Evolutionary conservation across 1,140 invertebrate species (phyloP), one percentile per base, ranked within the genome.

Genomic region (Nasonia longicornis): DNA sequence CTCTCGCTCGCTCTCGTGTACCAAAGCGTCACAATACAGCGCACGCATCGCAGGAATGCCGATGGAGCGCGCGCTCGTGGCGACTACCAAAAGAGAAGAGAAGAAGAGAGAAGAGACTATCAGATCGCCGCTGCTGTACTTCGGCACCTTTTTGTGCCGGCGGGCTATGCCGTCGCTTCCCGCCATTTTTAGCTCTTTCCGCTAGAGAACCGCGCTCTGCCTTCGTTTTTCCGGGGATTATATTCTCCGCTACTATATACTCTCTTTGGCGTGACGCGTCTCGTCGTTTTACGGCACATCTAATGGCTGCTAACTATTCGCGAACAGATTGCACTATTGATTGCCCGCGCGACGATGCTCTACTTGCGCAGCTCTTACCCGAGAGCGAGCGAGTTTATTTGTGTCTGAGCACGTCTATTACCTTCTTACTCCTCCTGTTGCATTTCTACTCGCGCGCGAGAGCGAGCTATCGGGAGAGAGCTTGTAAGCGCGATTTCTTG

Each of bases 251-350:
- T 26, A 26, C 1, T 58, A 58, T 20, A 52, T 58, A 58, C 52
- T 58, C 52, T 58, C 6, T 67, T 67, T 29, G 2, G 66, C 16
- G 26, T 26, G 26, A 26, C 26, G 26, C 26, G 26, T 26, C 26
- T 26, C 26, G 26, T 26, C 26, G 26, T 26, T 26, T 26, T 26
- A 26, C 26, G 26, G 26, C 26, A 35, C 7, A 35, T 70, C 31
- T 70, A 70, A 70, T 70, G 29, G 69, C 12, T 7, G 69, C 29
- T 38, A 70, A 70, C 69, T 70, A 70, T 70, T 70, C 42, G 35
- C 69, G 35, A 70, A 70, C 69, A 70, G 31, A 70, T 70, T 70
- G 29, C 31, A 6, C 69, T 70, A 35, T 35, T 70, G 31, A 70
- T 70, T 35, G 69, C 29, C 6, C 67, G 52, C 26, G 26, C 26